Evolutionary conservation across 2,797 vertebrate species (phyloP).

Genomic region (Hapalemur alaotrensis): DNA sequence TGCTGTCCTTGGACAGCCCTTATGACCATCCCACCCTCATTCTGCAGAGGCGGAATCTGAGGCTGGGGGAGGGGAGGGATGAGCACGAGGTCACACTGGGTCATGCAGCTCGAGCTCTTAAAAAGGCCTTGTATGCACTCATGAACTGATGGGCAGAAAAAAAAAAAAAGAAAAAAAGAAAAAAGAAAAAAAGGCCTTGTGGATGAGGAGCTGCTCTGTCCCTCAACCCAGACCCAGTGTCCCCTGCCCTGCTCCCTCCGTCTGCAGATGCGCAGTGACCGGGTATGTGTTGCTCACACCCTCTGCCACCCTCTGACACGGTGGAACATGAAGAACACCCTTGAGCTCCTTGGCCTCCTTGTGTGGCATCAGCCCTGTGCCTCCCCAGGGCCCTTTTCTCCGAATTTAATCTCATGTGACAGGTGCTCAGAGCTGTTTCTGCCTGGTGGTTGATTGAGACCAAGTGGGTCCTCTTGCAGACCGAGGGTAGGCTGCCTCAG

Average conservation of each 20-base stretch:
- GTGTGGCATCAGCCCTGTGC: neutral
- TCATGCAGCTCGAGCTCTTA: accelerated
- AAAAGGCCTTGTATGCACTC: neutral
- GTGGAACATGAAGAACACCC: neutral
- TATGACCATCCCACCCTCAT: neutral
- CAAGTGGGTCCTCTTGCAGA: neutral
- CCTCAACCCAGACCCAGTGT: neutral
- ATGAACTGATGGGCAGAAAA: too few species aligned
- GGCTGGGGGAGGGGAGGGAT: neutral
- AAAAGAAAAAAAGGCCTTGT: neutral
- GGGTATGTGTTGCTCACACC: neutral
- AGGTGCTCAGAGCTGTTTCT: neutral
- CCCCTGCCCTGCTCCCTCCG: neutral
- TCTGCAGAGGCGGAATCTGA: neutral
- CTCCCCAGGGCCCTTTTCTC: neutral
- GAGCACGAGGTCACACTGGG: neutral
- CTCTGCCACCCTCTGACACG: neutral
- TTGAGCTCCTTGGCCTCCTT: neutral
- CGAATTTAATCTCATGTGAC: neutral
- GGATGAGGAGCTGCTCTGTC: accelerated
- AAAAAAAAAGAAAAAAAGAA: too few species aligned
- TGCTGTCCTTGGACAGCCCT: neutral
- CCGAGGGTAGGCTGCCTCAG: neutral
- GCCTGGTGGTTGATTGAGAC: neutral
- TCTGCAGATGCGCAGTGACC: neutral